Conservation (phyloP, 2,113 vertebrate genomes). For the Ceyx margarethae region DNA sequence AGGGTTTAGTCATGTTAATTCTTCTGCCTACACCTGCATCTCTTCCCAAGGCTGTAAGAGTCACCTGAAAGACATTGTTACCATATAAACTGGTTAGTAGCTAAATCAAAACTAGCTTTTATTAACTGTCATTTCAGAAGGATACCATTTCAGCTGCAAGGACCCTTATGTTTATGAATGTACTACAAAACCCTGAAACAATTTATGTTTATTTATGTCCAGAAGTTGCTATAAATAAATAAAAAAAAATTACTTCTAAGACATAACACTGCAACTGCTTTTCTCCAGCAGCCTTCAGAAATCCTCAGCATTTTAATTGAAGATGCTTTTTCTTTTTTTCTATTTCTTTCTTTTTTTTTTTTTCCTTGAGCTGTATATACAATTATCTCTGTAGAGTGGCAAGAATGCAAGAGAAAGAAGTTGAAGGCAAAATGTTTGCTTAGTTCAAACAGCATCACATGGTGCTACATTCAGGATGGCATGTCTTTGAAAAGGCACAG, state of each 20-base stretch:
- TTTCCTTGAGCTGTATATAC: not conserved
- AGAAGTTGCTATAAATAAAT: slow-evolving; percentile 1
- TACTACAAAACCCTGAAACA: slow-evolving; percentile 10
- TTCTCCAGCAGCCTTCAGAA: slow-evolving; percentile 25
- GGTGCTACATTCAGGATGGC: slow-evolving; percentile 20
- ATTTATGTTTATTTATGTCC: slow-evolving; percentile 37
- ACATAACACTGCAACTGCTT: not conserved
- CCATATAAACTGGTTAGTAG: not conserved
- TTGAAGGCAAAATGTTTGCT: slow-evolving; percentile 45
- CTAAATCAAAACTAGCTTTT: slow-evolving; percentile 25
- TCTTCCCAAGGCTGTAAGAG: not conserved
- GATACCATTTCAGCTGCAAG: slow-evolving; percentile 26
- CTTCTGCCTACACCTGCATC: not conserved
- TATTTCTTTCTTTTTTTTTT: not conserved
- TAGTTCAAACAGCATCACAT: slow-evolving; percentile 60
- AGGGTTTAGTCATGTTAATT: not conserved
- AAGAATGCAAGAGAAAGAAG: not conserved
- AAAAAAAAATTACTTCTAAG: not conserved
- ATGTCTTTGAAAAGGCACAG: slow-evolving; percentile 55
- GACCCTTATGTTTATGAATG: slow-evolving; percentile 17
- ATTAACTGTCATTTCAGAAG: slow-evolving; percentile 43
- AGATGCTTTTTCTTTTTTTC: not conserved
- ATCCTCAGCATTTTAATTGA: slow-evolving; percentile 16
- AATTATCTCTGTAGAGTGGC: not conserved
- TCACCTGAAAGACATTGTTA: not conserved